Conservation (phyloP, 2,888 invertebrate species). For the Ommatoiulus sabulosus region DNA sequence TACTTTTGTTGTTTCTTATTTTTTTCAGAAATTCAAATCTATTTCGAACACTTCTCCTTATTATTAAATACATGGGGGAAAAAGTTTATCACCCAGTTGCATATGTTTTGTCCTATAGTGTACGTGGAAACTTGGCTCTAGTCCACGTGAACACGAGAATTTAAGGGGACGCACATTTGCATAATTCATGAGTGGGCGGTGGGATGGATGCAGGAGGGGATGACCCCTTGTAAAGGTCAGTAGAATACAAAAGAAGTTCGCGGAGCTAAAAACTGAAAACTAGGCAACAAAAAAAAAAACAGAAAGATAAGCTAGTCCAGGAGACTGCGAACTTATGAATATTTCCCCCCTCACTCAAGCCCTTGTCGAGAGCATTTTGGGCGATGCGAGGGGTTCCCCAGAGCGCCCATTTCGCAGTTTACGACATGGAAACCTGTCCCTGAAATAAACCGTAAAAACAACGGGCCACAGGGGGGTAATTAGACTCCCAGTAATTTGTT, state of each 20-base stretch:
- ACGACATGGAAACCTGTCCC: not conserved
- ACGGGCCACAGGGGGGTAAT: conserved; percentile 19
- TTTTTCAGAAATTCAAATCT: not conserved
- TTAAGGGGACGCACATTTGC: not conserved
- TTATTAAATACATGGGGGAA: not conserved
- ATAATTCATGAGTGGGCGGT: not conserved
- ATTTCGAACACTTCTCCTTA: not conserved
- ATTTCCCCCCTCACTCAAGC: not conserved
- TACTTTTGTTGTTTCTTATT: conserved; percentile 5
- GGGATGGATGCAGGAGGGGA: not conserved
- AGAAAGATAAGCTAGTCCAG: not conserved
- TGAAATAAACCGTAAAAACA: not conserved
- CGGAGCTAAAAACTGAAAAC: not conserved
- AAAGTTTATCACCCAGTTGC: not conserved
- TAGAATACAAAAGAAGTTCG: conserved; percentile 27
- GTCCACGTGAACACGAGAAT: not conserved
- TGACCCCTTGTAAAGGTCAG: not conserved
- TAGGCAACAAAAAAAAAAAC: not conserved
- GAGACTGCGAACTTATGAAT: not conserved
- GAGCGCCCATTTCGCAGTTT: not conserved
- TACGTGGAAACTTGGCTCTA: not conserved
- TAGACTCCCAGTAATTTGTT: conserved; percentile 20
- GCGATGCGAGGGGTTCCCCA: not conserved
- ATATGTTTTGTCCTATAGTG: not conserved
- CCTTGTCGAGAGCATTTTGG: not conserved